Evolutionary conservation across 2,797 vertebrate genomes (phyloP).

Genomic region (Cryptoprocta ferox): DNA sequence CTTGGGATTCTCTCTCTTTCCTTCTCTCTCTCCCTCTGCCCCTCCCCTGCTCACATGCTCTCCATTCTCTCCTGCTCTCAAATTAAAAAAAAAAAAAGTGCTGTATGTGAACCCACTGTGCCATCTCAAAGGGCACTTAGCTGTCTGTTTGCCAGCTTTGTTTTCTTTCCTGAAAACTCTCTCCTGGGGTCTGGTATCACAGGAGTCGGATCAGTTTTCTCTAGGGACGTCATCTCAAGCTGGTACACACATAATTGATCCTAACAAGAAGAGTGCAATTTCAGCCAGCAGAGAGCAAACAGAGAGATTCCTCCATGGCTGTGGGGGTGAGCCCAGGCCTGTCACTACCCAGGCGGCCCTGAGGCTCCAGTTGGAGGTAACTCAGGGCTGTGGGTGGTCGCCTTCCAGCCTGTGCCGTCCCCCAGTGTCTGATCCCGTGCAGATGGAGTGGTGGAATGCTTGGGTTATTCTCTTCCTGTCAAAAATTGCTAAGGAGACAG

Average conservation of each 20-base stretch:
- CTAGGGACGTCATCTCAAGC: not conserved
- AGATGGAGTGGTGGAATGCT: not conserved
- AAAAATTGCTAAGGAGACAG: not conserved
- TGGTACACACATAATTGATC: not conserved
- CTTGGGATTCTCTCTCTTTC: too few relatives aligned
- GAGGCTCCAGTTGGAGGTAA: not conserved
- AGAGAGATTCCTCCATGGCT: not conserved
- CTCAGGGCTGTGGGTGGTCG: too few relatives aligned
- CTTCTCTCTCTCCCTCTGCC: too few relatives aligned
- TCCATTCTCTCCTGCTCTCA: too few relatives aligned
- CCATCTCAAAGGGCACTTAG: not conserved
- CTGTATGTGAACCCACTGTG: not conserved
- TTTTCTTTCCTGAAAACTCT: not conserved
- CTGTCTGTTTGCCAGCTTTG: not conserved
- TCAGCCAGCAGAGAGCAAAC: not conserved
- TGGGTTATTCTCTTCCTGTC: not conserved
- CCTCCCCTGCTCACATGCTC: too few relatives aligned
- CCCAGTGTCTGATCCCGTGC: too few relatives aligned
- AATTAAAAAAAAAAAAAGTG: not conserved
- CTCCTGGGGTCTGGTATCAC: not conserved
- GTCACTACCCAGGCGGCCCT: not conserved
- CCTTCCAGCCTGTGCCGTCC: not conserved
- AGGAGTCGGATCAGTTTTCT: not conserved
- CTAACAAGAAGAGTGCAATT: not conserved
- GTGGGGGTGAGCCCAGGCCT: not conserved